A percentile compares a stretch with the other conserved stretches of the same genome.
Evolutionary conservation across 2,113 vertebrate species (phyloP).

Genomic region (Electrona antarctica): DNA sequence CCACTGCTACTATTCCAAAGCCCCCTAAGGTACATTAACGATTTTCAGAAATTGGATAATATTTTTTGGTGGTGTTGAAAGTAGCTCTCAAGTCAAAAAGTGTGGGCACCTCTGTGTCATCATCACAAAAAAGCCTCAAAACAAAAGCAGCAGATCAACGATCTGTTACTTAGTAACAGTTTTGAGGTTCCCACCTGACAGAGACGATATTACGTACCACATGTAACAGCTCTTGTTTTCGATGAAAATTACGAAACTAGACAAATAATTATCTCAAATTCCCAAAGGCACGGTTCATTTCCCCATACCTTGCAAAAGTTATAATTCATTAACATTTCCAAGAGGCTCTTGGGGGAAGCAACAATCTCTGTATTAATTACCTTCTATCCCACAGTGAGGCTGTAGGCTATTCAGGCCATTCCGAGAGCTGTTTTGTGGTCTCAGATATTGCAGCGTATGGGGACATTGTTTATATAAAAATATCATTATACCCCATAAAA

Average conservation of each 20-base stretch:
- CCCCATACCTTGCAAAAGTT: slow-evolving; percentile 28
- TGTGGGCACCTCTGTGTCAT: too few species aligned
- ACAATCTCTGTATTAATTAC: slow-evolving; percentile 46
- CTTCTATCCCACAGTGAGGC: slow-evolving; percentile 43
- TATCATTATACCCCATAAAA: slow-evolving; percentile 57
- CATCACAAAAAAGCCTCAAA: too few species aligned
- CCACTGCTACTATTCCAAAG: too few species aligned
- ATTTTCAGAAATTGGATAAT: too few species aligned
- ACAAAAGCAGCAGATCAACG: neutral
- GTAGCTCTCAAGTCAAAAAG: too few species aligned
- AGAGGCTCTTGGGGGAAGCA: slow-evolving; percentile 36
- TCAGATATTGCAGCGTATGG: slow-evolving; percentile 45
- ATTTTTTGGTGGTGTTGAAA: too few species aligned
- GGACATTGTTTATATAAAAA: slow-evolving; percentile 57
- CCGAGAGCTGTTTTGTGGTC: slow-evolving; percentile 59
- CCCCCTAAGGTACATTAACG: too few species aligned
- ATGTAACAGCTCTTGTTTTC: slow-evolving; percentile 4
- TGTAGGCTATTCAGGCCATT: slow-evolving; percentile 21
- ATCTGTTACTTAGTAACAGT: slow-evolving; percentile 31
- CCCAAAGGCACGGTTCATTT: slow-evolving; percentile 10
- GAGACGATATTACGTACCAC: neutral
- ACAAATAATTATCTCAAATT: slow-evolving; percentile 22
- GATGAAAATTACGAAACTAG: slow-evolving; percentile 13
- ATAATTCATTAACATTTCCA: slow-evolving; percentile 34
- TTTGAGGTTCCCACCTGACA: too few species aligned